Base-by-base conservation (phyloP, 2,113 vertebrate species). In the Ardeotis arabs region DNA sequence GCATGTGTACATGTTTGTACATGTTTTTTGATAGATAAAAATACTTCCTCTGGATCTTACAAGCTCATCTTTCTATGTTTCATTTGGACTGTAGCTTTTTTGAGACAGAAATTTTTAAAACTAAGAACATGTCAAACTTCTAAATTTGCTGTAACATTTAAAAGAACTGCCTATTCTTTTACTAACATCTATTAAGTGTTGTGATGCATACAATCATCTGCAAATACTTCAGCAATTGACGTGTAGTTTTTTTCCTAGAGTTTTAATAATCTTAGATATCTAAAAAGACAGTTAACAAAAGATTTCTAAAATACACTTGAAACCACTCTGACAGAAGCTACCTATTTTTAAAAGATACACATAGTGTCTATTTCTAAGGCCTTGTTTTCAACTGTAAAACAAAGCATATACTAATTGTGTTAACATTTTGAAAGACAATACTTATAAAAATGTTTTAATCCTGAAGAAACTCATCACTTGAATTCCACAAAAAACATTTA, bases 1-100 rank as follows among this genome's bases (percentile, higher is more conserved):
- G 21, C 27, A 28, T 0, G 1, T 1, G 12, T 39, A 62, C 3
- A 17, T 6, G 7, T 28, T 8, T 73, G 14, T 7, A 52, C 25
- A 3, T 20, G 15, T 1, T 2, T 35, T 68, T 53, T 10, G 7
- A 7, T 44, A 37, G 19, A 21, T 4, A 7, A 78, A 79, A 69
- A 79, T 39, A 78, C 45, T 45, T 47, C 14, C 33, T 17, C 37
- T 29, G 17, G 19, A 62, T 35, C 13, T 62, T n/a, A 33, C 59
- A 55, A 20, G 14, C 11, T 69, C 63, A 18, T 21, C 31, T 66
- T 33, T 7, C 12, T 25, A 7, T 8, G 4, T 35, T n/a, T 79
- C 5, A 7, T 18, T 44, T 31, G 28, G 35, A 79, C 6, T 22
- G 29, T 3, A 83, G 28, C 31, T 47, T 55, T 87, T 55, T 37